phyloP scores from a whole-genome alignment of 1,140 invertebrate species.

The Heliconius hermathena region DNA sequence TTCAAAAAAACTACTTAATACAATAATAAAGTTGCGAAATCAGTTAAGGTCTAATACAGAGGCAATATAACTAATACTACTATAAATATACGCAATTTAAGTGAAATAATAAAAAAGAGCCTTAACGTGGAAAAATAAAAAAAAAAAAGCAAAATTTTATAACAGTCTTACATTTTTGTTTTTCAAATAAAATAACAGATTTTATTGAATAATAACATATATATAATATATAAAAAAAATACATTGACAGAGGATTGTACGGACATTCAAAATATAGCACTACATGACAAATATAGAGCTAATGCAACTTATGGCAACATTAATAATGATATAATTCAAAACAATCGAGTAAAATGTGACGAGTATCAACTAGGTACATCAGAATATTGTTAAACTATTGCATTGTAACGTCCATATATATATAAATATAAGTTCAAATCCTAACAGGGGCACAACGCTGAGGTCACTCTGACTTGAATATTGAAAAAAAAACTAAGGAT shows the following conservation, averaged over 20 bases:
- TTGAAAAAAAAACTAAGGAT: neutral
- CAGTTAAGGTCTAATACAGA: neutral
- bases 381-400: slow-evolving; percentile 22
- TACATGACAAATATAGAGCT: slow-evolving; percentile 20
- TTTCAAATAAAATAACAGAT: no score
- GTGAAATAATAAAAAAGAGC: no score
- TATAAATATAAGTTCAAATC: slow-evolving; percentile 25
- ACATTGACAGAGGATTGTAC: slow-evolving; percentile 5
- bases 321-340: slow-evolving; percentile 25
- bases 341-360: slow-evolving; percentile 26
- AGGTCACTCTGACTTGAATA: neutral
- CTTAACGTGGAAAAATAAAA: neutral
- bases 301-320: slow-evolving; percentile 30
- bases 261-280: neutral
- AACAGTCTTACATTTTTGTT: no score
- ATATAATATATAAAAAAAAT: neutral
- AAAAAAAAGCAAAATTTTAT: neutral
- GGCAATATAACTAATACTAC: neutral
- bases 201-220: neutral
- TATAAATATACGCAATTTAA: no score
- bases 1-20: neutral
- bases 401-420: slow-evolving; percentile 16
- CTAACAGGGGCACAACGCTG: slow-evolving; percentile 20
- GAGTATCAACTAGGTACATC: slow-evolving; percentile 31
- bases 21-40: neutral